phyloP scores from a whole-genome alignment of 2,113 vertebrate genomes.

The Colossoma macropomum region DNA sequence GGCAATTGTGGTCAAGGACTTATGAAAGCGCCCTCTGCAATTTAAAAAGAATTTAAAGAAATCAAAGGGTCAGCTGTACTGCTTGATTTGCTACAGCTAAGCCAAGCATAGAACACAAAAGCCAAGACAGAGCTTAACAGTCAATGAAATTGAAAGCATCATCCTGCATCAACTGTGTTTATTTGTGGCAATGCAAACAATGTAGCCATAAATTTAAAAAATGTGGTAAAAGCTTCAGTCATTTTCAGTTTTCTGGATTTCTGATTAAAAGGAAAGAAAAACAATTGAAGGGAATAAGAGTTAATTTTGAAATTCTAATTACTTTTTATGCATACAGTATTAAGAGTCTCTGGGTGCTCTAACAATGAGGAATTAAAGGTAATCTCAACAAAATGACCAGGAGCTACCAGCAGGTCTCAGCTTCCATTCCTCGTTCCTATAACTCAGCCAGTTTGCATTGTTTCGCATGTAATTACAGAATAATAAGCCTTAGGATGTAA shows the following conservation, averaged over 20 bases:
- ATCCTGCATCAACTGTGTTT: not conserved
- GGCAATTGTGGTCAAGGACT: slow-evolving; percentile 5
- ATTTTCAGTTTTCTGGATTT: no score
- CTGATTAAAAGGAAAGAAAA: no score
- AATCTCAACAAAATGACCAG: not conserved
- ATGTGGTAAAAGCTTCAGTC: no score
- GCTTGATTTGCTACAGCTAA: not conserved
- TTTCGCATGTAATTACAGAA: no score
- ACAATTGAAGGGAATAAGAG: no score
- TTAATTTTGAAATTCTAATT: not conserved
- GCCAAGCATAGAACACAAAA: not conserved
- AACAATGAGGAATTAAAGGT: not conserved
- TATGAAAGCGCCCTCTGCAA: not conserved
- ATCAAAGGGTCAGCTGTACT: not conserved
- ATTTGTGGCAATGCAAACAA: not conserved
- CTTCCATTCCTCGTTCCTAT: no score
- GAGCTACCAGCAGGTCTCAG: no score
- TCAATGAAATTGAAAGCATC: not conserved
- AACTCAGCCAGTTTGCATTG: no score
- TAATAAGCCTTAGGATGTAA: no score
- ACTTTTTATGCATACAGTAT: not conserved
- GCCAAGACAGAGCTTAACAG: not conserved
- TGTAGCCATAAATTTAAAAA: not conserved
- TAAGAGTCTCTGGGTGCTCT: not conserved
- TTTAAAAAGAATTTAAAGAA: not conserved